Evolutionary conservation across 2,797 vertebrate species (phyloP).

Genomic region (Melopsittacus undulatus): DNA sequence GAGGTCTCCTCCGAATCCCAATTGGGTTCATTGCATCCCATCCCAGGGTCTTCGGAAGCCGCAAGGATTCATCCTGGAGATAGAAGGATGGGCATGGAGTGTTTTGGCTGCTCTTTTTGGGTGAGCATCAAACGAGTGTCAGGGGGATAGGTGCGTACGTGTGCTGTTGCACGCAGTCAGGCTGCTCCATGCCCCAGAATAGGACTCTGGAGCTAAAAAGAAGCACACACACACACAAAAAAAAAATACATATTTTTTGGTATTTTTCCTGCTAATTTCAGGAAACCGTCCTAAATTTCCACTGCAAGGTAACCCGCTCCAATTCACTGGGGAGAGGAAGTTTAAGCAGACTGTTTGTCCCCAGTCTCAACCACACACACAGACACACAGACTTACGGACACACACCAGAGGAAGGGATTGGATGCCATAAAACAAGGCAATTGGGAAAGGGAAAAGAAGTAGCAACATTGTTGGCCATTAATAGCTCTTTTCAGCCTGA

Average conservation of each 20-base stretch:
- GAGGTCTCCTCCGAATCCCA: neutral
- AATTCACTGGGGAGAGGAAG: conserved; percentile 60
- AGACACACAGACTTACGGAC: neutral
- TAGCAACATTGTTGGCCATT: neutral
- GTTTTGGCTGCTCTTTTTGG: neutral
- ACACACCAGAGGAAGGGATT: neutral
- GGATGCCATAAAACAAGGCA: neutral
- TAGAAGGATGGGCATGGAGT: rapidly evolving
- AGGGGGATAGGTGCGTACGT: neutral
- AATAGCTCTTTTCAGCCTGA: neutral
- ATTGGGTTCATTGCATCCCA: rapidly evolving
- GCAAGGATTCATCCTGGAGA: neutral
- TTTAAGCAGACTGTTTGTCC: conserved; percentile 32
- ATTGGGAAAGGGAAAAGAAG: neutral
- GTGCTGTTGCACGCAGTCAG: neutral
- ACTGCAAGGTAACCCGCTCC: neutral
- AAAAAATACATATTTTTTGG: neutral
- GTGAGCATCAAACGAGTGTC: rapidly evolving
- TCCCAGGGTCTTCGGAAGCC: neutral
- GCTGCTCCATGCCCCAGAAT: neutral
- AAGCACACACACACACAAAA: neutral
- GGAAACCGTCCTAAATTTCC: conserved; percentile 69
- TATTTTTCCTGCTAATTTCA: conserved; percentile 67
- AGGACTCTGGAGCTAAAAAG: neutral
- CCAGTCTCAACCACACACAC: neutral